Conservation (phyloP, 2,113 vertebrate species). For the Aphelocoma coerulescens region DNA sequence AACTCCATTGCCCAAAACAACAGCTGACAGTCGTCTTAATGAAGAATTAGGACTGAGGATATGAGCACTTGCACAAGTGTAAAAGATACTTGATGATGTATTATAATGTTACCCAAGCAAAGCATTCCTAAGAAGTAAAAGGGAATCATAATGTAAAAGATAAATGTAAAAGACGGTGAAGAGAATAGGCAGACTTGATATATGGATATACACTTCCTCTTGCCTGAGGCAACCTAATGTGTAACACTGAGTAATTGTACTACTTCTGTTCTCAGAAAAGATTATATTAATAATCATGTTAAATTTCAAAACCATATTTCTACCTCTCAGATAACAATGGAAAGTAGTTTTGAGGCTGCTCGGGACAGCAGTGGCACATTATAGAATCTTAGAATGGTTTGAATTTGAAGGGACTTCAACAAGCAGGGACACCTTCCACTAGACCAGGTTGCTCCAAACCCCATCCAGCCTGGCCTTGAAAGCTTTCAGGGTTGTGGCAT, state of each 20-base stretch:
- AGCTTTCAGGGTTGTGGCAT: background rate
- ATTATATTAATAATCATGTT: background rate
- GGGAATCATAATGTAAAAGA: background rate
- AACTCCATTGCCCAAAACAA: background rate
- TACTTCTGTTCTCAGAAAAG: background rate
- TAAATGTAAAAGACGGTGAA: background rate
- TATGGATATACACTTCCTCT: background rate
- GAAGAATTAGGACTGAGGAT: background rate
- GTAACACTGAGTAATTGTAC: background rate
- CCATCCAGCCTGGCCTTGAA: background rate
- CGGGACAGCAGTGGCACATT: background rate
- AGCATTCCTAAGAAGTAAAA: background rate
- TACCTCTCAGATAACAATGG: background rate
- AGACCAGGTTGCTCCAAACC: background rate
- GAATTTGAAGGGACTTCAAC: background rate
- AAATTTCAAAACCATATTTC: background rate
- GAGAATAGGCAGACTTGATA: background rate
- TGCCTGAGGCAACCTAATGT: background rate
- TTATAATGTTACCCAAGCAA: background rate
- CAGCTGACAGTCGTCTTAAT: background rate
- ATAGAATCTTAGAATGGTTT: background rate
- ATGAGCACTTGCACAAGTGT: background rate
- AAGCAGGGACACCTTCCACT: background rate
- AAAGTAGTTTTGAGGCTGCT: background rate
- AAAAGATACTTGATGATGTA: background rate